These are phyloP conservation scores for Lysandra bellargus DNA, from an alignment of 2,888 invertebrate genomes.

Conservation along the genomic window DNA sequence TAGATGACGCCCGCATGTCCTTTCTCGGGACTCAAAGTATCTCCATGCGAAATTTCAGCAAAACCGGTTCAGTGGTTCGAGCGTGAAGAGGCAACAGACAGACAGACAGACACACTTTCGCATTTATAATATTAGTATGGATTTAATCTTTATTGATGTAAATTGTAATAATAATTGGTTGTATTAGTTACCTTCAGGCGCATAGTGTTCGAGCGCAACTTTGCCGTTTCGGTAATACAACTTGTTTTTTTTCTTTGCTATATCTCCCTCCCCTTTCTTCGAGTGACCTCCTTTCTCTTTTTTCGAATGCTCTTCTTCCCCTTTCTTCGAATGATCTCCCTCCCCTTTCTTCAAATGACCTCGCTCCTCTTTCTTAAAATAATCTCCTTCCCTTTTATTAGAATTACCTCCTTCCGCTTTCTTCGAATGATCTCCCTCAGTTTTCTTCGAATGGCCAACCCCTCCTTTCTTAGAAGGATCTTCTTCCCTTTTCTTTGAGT, in stretches of 20 bases:
- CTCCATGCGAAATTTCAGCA: too few relatives aligned
- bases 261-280: background rate
- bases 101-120: too few relatives aligned
- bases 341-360: background rate
- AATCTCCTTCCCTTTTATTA: background rate
- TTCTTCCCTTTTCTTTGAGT: too few relatives aligned
- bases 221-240: slow-evolving; percentile 59
- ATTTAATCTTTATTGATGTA: too few relatives aligned
- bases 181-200: slow-evolving; percentile 59
- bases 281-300: background rate
- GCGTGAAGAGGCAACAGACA: too few relatives aligned
- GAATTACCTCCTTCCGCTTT: background rate
- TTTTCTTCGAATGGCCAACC: background rate
- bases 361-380: background rate
- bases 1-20: too few relatives aligned
- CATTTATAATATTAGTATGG: too few relatives aligned
- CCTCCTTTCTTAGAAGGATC: too few relatives aligned
- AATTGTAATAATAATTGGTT: background rate
- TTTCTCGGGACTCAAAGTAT: too few relatives aligned
- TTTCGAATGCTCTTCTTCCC: background rate
- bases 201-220: slow-evolving; percentile 68
- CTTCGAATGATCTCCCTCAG: background rate
- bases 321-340: background rate
- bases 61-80: too few relatives aligned
- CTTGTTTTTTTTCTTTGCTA: background rate